Conservation (phyloP, 1,140 invertebrate genomes). For the Procambarus virginalis region DNA sequence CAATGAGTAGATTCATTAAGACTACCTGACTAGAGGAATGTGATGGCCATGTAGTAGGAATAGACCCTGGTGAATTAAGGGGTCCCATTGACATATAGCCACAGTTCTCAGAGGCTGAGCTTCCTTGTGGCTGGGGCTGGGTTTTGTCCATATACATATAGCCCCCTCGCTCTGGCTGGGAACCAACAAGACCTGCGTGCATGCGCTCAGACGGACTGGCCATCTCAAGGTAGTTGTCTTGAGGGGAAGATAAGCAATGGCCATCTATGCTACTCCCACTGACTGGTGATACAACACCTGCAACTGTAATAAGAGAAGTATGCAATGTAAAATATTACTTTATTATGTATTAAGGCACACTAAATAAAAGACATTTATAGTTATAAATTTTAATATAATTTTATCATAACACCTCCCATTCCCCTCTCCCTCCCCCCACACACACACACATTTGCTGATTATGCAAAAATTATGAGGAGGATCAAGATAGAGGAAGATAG, state of each 20-base stretch:
- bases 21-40: slow-evolving; percentile 59
- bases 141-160: slow-evolving; percentile 41
- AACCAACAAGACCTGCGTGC: slow-evolving; percentile 1
- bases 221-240: slow-evolving; percentile 50
- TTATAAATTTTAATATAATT: no score
- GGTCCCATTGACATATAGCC: slow-evolving; percentile 53
- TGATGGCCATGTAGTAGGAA: slow-evolving; percentile 42
- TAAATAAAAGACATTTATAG: no score
- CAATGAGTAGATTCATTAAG: no score
- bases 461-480: no score
- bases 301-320: neutral
- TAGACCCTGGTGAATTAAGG: slow-evolving; percentile 49
- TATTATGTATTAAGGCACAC: no score
- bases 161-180: slow-evolving; percentile 8
- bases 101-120: slow-evolving; percentile 27
- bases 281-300: slow-evolving; percentile 53
- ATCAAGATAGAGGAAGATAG: no score
- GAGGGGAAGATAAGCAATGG: slow-evolving; percentile 44
- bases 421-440: no score
- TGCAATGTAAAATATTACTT: no score
- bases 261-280: slow-evolving; percentile 51
- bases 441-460: no score
- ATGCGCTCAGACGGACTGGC: slow-evolving; percentile 26
- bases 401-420: no score
- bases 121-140: slow-evolving; percentile 16